Evolutionary conservation across 2,113 vertebrate genomes (phyloP), one percentile per base, ranked within the genome.

Genomic region (Nesogale talazaci): DNA sequence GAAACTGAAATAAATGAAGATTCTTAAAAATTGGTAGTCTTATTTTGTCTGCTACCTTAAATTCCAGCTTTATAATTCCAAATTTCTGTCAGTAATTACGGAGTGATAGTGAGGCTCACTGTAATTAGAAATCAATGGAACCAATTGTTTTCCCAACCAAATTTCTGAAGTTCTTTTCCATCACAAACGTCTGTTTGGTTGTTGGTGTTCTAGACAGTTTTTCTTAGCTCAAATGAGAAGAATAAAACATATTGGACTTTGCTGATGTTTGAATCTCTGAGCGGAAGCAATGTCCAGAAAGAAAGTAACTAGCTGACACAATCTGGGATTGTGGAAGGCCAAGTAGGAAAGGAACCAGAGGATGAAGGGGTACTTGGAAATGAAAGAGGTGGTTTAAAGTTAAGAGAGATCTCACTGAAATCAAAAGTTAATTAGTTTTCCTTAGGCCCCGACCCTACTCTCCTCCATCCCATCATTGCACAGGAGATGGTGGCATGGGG

Each of bases 61-160:
- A n/a, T 89, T 93, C 77, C 61, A 76, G 29, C 90, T 67, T 95
- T 46, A 16, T 78, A 65, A 95, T 94, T 74, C 29, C 4, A 75
- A n/a, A 78, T 87, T 20, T 90, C 34, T 88, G 34, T 89, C 67
- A 79, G 61, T 29, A 91, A 70, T 91, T 52, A 81, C 3, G 10
- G 31, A 76, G 34, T 65, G 46, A 87, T 46, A 76, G 23, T 52
- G 63, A 87, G 81, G 42, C 40, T 61, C 11, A 91, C 57, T 84
- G 34, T 70, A 46, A 46, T 56, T 86, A n/a, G 10, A 38, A 88
- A 72, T 88, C 69, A 65, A 31, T 63, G 17, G 29, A 75, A 75
- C 84, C 29, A 78, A 69, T 31, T 69, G 29, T 69, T 69, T 69
- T 69, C 31, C 29, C 29, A 90, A 56, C 74, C 56, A 86, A 78